Evolutionary conservation across 2,888 invertebrate genomes (phyloP).

Genomic region (Tipula helvola): DNA sequence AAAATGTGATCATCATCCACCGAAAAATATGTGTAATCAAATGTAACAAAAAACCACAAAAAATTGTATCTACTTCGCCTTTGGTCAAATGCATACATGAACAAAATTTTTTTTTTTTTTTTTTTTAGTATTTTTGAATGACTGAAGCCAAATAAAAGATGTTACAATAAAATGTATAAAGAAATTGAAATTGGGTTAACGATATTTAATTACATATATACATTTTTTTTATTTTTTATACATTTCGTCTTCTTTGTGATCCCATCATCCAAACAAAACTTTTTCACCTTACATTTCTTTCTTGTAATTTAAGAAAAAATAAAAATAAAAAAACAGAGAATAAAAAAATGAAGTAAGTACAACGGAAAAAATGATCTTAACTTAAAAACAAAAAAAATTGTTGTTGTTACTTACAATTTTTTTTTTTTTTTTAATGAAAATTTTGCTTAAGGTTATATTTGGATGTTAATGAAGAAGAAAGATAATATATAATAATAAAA

Average conservation of each 20-base stretch:
- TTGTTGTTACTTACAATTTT: background rate
- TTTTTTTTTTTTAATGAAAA: background rate
- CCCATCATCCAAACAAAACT: conserved; percentile 4
- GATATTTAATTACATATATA: background rate
- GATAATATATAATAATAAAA: background rate
- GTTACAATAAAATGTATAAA: background rate
- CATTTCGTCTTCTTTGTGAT: background rate
- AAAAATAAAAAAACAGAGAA: background rate
- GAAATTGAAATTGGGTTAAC: background rate
- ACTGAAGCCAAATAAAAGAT: background rate
- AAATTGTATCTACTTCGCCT: background rate
- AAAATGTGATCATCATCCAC: background rate
- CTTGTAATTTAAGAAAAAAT: background rate
- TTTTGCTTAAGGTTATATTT: background rate
- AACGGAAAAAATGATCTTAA: background rate
- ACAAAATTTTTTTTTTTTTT: background rate
- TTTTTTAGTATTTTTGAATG: background rate
- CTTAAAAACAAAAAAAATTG: background rate
- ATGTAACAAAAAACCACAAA: background rate
- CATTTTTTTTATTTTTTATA: background rate
- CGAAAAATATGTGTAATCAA: background rate
- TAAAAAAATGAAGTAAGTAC: background rate
- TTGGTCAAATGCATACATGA: background rate
- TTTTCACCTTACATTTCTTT: background rate
- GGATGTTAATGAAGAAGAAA: background rate